A percentile compares a stretch with the other conserved stretches of the same genome.
These are phyloP conservation scores for Dendropsophus ebraccatus DNA, from an alignment of 2,113 vertebrate genomes.

Conservation along the genomic window DNA sequence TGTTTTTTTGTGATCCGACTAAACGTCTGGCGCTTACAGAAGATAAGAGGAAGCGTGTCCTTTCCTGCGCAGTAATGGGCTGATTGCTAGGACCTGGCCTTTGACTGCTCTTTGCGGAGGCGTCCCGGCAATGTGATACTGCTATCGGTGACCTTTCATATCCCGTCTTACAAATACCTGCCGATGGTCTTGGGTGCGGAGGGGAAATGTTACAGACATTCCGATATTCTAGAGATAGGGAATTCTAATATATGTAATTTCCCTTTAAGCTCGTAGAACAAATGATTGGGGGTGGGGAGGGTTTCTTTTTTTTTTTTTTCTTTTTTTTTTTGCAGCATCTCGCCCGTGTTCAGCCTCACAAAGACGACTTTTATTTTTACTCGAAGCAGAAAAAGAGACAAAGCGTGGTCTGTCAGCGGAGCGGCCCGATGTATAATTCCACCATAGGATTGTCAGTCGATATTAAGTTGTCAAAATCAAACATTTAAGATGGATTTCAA, in stretches of 20 bases:
- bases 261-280: background rate
- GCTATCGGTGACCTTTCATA: constrained; percentile 32
- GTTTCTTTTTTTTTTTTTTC: too few relatives aligned
- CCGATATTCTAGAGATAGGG: background rate
- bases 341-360: background rate
- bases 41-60: constrained; percentile 39
- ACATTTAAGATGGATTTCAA: constrained; percentile 47
- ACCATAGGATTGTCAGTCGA: constrained; percentile 27
- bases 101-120: background rate
- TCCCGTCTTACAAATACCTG: constrained; percentile 17
- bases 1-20: constrained; percentile 3
- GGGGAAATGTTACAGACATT: background rate
- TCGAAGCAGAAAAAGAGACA: constrained; percentile 8
- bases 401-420: constrained; percentile 14
- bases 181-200: background rate
- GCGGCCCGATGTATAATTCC: background rate
- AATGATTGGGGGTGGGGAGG: background rate
- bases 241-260: background rate
- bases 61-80: constrained; percentile 24
- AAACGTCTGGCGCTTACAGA: constrained; percentile 9
- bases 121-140: background rate
- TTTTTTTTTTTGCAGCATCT: background rate
- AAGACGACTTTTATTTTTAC: constrained; percentile 29
- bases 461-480: constrained; percentile 55
- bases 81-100: constrained; percentile 24